A percentile compares a stretch with the other conserved stretches of the same genome.
Conservation (phyloP, 2,888 invertebrate genomes). For the Folsomia manolachei region DNA sequence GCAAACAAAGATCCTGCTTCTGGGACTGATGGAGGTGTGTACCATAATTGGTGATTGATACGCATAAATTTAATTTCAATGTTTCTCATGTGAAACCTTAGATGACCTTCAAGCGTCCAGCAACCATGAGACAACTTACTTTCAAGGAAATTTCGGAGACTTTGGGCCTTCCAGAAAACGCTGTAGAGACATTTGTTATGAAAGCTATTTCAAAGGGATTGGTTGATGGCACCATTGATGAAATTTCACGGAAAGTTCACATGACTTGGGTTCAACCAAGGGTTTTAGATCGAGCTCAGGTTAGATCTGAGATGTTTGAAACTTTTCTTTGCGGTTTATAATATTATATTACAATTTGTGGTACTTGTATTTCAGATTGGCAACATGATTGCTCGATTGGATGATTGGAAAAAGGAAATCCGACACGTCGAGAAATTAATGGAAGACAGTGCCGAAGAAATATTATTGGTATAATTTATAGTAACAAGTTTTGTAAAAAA, state of each 20-base stretch:
- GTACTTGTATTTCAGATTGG: conserved; percentile 62
- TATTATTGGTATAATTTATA: conserved; percentile 64
- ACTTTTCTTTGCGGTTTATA: background rate
- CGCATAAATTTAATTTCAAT: conserved; percentile 1
- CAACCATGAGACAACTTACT: conserved; percentile 77
- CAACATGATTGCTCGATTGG: conserved; percentile 65
- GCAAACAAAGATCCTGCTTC: conserved; percentile 86
- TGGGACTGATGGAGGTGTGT: conserved; percentile 89
- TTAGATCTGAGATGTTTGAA: conserved; percentile 51
- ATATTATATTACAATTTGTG: too few relatives aligned
- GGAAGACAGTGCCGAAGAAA: conserved; percentile 73
- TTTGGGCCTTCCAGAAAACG: conserved; percentile 74
- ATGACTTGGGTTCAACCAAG: conserved; percentile 83
- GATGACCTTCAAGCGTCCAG: conserved; percentile 94
- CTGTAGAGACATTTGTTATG: conserved; percentile 95
- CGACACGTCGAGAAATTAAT: conserved; percentile 69
- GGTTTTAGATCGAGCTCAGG: conserved; percentile 68
- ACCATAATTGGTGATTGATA: background rate
- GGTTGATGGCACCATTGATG: conserved; percentile 91
- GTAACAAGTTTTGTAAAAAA: background rate
- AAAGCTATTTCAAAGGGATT: conserved; percentile 92
- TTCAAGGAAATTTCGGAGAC: conserved; percentile 87
- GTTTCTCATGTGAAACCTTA: conserved; percentile 54
- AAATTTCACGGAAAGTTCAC: conserved; percentile 71
- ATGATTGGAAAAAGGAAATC: conserved; percentile 72